These are phyloP conservation scores for Butorides virescens DNA, from an alignment of 2,113 vertebrate species.

Conservation along the genomic window DNA sequence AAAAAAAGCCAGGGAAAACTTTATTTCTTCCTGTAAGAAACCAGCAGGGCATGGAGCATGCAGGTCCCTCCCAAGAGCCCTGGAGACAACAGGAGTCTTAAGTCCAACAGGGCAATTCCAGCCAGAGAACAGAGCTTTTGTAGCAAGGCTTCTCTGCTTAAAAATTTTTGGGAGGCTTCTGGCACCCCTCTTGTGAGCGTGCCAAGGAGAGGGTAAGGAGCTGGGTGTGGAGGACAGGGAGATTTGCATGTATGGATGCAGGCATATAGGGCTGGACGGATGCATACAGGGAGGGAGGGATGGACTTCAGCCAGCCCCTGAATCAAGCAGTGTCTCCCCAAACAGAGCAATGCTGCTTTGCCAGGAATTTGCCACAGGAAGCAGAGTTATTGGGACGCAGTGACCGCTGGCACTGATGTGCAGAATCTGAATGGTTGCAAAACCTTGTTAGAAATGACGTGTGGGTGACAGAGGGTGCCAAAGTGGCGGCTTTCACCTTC, in stretches of 20 bases:
- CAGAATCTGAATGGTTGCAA: background rate
- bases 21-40: background rate
- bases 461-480: background rate
- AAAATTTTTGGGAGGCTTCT: background rate
- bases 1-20: background rate
- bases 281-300: background rate
- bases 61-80: background rate
- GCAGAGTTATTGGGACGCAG: rapidly evolving
- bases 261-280: background rate
- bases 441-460: background rate
- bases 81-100: background rate
- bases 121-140: background rate
- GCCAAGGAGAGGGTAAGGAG: background rate
- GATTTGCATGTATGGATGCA: too few relatives aligned
- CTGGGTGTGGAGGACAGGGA: background rate
- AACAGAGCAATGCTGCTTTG: background rate
- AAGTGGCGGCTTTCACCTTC: background rate
- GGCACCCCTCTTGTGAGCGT: background rate
- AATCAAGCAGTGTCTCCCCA: background rate
- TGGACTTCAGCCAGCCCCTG: background rate
- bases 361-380: background rate
- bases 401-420: rapidly evolving
- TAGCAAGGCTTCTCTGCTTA: background rate
- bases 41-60: background rate
- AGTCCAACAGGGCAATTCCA: background rate